Percentiles rank a stretch among this genome's conserved stretches.
Conservation (phyloP, 2,113 vertebrate genomes). For the Gopherus flavomarginatus region DNA sequence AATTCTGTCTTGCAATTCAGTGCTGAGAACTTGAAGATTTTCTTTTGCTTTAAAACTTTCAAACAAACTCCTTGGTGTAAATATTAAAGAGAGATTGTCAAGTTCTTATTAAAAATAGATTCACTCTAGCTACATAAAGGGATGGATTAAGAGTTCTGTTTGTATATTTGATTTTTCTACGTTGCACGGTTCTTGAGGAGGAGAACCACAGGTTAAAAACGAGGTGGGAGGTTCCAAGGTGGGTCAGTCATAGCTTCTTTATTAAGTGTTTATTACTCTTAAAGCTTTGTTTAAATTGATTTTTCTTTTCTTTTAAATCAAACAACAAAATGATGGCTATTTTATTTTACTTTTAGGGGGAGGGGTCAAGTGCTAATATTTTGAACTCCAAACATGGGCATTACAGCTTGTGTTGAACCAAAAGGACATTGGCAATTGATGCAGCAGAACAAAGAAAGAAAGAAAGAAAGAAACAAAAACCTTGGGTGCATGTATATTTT, state of each 20-base stretch:
- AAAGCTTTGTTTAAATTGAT: constrained; percentile 66
- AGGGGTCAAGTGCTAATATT: constrained; percentile 51
- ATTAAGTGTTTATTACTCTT: constrained; percentile 69
- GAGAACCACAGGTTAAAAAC: constrained; percentile 78
- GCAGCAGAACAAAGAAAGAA: constrained; percentile 47
- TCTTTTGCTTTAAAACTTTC: constrained; percentile 77
- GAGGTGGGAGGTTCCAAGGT: constrained; percentile 15
- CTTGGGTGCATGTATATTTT: constrained; percentile 61
- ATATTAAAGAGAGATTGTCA: constrained; percentile 77
- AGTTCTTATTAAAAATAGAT: constrained; percentile 82
- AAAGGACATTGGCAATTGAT: constrained; percentile 67
- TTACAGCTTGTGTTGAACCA: constrained; percentile 69
- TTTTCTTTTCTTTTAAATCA: constrained; percentile 62
- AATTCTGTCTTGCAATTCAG: not conserved
- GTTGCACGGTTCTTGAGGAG: constrained; percentile 83
- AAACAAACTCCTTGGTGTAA: constrained; percentile 78
- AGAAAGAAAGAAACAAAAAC: constrained; percentile 38
- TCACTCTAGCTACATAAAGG: constrained; percentile 79
- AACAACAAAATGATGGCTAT: constrained; percentile 21
- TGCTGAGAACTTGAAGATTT: constrained; percentile 65
- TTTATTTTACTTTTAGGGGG: not conserved
- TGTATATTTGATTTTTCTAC: constrained; percentile 88
- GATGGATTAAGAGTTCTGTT: constrained; percentile 81
- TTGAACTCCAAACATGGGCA: constrained; percentile 61
- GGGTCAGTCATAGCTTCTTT: constrained; percentile 67